phyloP scores from a whole-genome alignment of 1,140 invertebrate species.

The Psilanteris sp. region DNA sequence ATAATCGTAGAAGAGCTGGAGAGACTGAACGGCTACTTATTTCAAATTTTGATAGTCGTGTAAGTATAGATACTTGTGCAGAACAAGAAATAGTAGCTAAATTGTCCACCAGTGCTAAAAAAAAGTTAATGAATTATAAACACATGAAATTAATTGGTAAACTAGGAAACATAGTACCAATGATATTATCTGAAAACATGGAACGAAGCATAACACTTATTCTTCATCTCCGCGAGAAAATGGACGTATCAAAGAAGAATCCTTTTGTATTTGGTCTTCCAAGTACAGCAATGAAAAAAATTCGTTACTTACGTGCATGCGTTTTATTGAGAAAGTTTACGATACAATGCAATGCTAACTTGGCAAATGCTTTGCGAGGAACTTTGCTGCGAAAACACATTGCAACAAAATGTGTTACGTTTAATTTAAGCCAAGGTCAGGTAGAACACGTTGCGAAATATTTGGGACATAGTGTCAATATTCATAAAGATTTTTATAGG shows the following conservation, averaged over 20 bases:
- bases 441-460: no score
- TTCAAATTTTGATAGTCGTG: constrained; percentile 12
- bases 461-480: no score
- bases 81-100: constrained; percentile 1
- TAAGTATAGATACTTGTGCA: background rate
- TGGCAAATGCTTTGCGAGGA: constrained; percentile 10
- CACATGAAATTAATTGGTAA: constrained; percentile 30
- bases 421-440: no score
- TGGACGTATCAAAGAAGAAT: constrained; percentile 20
- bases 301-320: constrained; percentile 18
- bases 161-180: constrained; percentile 20
- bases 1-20: constrained; percentile 36
- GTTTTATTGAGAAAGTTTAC: constrained; percentile 14
- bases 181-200: constrained; percentile 13
- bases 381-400: constrained; percentile 24
- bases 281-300: background rate
- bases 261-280: constrained; percentile 35
- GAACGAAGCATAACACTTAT: constrained; percentile 7
- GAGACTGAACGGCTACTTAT: constrained; percentile 29
- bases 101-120: background rate
- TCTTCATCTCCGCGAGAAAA: background rate
- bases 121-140: constrained; percentile 16
- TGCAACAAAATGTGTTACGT: no score
- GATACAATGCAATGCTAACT: background rate
- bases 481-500: no score